Evolutionary conservation across 2,888 invertebrate genomes (phyloP), one percentile per base, ranked within the genome.

Genomic region (Graphium colonna): DNA sequence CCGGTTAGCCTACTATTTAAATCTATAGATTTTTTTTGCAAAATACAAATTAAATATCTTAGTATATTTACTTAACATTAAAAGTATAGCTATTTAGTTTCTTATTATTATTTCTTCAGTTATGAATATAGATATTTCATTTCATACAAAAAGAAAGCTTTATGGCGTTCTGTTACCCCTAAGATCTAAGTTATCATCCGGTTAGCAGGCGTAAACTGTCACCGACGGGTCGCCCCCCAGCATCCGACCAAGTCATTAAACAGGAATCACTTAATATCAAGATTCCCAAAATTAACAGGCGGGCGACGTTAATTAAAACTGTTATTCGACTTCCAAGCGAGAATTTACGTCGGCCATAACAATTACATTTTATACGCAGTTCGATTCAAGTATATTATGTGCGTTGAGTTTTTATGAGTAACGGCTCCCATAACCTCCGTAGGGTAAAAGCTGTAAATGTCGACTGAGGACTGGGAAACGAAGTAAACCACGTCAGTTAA

Each of bases 331-430:
- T 60, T 67, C 65, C 55, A 58, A 63, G 77, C 73, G 76, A 77
- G 79, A 78, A 78, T 75, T 72, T 63, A 69, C 66, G 59, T 53
- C 52, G 60, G 63, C 64, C 52, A 68, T 71, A 76, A 79, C 76
- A 78, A 78, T 78, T 71, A 79, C 67, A 48, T 62, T 69, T 68
- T 71, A 62, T 63, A 63, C 56, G 61, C 63, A 55, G 50, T 42
- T 51, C 43, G 45, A 51, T 51, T 31, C 38, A 21, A 48, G 49
- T 49, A 48, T 48, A 48, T 53, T 53, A 53, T 49, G 48, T 49
- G n/a, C 28, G 39, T 39, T 49, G 43, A 40, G 48, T 53, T 44
- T 39, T 53, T 53, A 42, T 47, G 46, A 52, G 17, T 48, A 48
- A 52, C 47, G 43, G 47, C 47, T 52, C 39, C 51, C 40, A 46